Evolutionary conservation across 1,140 invertebrate genomes (phyloP).

Genomic region (Drosophila gunungcola): DNA sequence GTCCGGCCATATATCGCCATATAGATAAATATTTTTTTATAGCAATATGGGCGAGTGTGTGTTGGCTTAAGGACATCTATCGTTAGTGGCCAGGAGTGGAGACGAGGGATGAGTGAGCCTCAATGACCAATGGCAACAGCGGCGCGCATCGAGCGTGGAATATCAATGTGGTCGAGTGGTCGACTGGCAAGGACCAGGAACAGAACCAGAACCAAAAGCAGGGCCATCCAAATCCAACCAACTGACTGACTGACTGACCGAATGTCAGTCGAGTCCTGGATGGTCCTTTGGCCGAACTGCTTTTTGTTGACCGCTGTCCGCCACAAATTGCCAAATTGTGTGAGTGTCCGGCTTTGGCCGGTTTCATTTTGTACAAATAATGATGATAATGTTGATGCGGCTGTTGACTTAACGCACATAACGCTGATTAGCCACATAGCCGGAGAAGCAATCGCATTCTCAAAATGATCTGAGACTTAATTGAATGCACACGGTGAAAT

Average conservation of each 20-base stretch:
- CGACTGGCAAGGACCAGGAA: background rate
- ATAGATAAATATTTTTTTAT: slow-evolving; percentile 75
- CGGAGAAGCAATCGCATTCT: slow-evolving; percentile 12
- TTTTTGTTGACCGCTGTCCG: slow-evolving; percentile 50
- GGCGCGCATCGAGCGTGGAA: slow-evolving; percentile 66
- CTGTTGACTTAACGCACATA: slow-evolving; percentile 73
- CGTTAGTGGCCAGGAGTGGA: slow-evolving; percentile 62
- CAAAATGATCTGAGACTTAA: slow-evolving; percentile 10
- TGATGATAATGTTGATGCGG: slow-evolving; percentile 66
- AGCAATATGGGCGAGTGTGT: slow-evolving; percentile 36
- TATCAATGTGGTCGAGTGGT: slow-evolving; percentile 75
- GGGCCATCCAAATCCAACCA: slow-evolving; percentile 24
- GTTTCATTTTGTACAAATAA: slow-evolving; percentile 72
- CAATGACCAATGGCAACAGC: slow-evolving; percentile 79
- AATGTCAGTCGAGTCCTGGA: slow-evolving; percentile 35
- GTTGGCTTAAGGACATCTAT: slow-evolving; percentile 77
- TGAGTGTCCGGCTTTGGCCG: slow-evolving; percentile 39
- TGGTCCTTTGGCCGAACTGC: slow-evolving; percentile 7
- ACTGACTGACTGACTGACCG: slow-evolving; percentile 36
- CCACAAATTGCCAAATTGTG: slow-evolving; percentile 77
- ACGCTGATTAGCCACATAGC: slow-evolving; percentile 53
- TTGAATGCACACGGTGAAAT: slow-evolving; percentile 4
- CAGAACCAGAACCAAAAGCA: slow-evolving; percentile 18
- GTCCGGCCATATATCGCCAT: slow-evolving; percentile 59
- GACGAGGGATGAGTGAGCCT: slow-evolving; percentile 46